Percentiles rank a stretch among this genome's conserved stretches.
Evolutionary conservation across 92 coral and sea anemone species (phyloP).

Genomic region (Epizoanthus ramosus): DNA sequence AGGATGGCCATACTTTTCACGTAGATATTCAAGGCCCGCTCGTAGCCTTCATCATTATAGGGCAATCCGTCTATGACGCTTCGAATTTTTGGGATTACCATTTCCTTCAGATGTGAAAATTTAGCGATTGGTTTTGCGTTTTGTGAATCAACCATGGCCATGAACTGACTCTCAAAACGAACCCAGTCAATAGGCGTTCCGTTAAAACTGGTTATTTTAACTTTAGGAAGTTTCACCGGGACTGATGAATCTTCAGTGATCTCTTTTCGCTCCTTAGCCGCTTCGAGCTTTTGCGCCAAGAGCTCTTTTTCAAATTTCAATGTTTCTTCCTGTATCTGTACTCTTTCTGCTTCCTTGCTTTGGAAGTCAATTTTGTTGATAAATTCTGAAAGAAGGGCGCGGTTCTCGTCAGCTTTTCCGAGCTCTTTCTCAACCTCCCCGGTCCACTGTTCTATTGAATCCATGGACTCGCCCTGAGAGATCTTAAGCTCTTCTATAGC

Average conservation of each 20-base stretch:
- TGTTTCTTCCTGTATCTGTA: constrained; percentile 13
- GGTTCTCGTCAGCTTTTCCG: constrained; percentile 25
- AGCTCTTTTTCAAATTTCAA: constrained; percentile 38
- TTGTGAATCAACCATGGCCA: constrained; percentile 49
- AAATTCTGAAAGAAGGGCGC: not conserved
- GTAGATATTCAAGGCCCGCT: constrained; percentile 44
- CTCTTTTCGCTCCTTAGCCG: constrained; percentile 23
- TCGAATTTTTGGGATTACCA: constrained; percentile 33
- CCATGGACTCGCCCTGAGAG: constrained; percentile 41
- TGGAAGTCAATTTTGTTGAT: not conserved
- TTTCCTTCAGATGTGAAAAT: constrained; percentile 47
- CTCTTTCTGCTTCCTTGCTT: constrained; percentile 7
- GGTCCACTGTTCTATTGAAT: constrained; percentile 27
- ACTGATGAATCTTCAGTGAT: not conserved
- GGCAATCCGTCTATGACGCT: constrained; percentile 46
- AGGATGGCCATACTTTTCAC: constrained; percentile 54
- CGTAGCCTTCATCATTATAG: constrained; percentile 50
- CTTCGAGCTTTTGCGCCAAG: constrained; percentile 38
- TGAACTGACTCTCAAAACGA: constrained; percentile 40
- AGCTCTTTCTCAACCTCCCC: constrained; percentile 28
- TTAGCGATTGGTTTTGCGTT: constrained; percentile 24
- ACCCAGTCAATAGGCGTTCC: constrained; percentile 47
- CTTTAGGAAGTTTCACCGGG: constrained; percentile 32
- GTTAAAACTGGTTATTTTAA: constrained; percentile 16
- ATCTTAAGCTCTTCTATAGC: constrained; percentile 41